These are phyloP conservation scores for Chymomyza procnemis DNA, from an alignment of 2,888 invertebrate genomes.

Conservation along the genomic window DNA sequence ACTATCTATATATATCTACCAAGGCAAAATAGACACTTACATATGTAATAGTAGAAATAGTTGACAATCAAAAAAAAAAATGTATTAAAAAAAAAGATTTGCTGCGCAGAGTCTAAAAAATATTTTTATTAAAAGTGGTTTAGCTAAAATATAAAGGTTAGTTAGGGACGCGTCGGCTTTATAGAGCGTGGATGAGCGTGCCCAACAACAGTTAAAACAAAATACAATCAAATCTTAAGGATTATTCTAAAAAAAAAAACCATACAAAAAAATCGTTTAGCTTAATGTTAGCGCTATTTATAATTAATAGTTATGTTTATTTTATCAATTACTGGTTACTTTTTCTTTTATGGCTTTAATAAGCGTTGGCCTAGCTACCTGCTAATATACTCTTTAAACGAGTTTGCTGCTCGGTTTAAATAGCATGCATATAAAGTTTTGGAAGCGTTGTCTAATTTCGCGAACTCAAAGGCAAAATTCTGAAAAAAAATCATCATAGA, in stretches of 20 bases:
- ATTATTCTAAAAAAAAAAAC: background rate
- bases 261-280: conserved; percentile 37
- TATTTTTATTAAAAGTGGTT: conserved; percentile 18
- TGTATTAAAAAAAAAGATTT: conserved; percentile 32
- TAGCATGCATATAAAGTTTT: background rate
- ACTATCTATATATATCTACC: background rate
- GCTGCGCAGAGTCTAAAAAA: conserved; percentile 60
- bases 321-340: conserved; percentile 20
- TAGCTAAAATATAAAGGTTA: conserved; percentile 32
- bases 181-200: background rate
- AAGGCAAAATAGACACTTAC: conserved; percentile 11
- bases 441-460: background rate
- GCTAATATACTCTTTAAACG: background rate
- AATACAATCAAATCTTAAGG: background rate
- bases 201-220: background rate
- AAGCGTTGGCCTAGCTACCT: background rate
- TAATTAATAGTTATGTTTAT: conserved; percentile 51
- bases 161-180: background rate
- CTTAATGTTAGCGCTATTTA: conserved; percentile 54
- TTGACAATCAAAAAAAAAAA: conserved; percentile 5
- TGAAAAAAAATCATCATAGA: no score
- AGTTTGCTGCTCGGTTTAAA: background rate
- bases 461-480: no score
- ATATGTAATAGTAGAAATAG: conserved; percentile 11
- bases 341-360: conserved; percentile 8